Percentiles rank a stretch among this genome's conserved stretches.
Conservation (phyloP, 2,797 vertebrate species). For the Brotula barbata region DNA sequence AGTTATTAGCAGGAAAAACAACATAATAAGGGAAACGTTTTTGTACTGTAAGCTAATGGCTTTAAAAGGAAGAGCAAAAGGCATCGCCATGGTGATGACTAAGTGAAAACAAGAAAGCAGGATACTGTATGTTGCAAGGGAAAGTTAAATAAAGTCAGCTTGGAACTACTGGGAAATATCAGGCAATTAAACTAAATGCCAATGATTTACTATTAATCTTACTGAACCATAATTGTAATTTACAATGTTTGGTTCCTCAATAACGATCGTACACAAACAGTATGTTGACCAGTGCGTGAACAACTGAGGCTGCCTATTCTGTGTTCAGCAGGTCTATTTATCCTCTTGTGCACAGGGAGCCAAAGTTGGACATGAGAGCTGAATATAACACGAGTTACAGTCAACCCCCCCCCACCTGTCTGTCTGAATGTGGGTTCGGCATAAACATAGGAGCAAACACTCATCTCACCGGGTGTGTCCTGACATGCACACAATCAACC, state of each 20-base stretch:
- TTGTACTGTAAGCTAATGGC: neutral
- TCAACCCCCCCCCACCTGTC: constrained; percentile 14
- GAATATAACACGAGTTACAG: constrained; percentile 14
- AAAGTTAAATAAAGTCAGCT: neutral
- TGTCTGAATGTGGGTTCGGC: constrained; percentile 5
- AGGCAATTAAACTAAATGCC: too few species aligned
- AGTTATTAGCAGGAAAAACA: too few species aligned
- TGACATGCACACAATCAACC: too few species aligned
- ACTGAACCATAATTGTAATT: neutral
- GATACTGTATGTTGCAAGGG: neutral
- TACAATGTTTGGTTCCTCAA: neutral
- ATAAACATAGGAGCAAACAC: constrained; percentile 2
- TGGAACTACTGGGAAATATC: too few species aligned
- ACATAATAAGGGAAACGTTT: neutral
- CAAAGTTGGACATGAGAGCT: too few species aligned
- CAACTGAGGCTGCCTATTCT: neutral
- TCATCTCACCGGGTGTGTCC: too few species aligned
- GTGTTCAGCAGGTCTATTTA: constrained; percentile 27
- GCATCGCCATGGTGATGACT: neutral
- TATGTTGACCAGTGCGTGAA: neutral
- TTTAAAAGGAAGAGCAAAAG: neutral
- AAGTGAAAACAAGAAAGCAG: neutral
- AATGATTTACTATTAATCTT: too few species aligned
- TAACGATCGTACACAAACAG: neutral
- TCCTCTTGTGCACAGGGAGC: constrained; percentile 22